phyloP scores from a whole-genome alignment of 1,140 invertebrate genomes.

The Caligus rogercresseyi region DNA sequence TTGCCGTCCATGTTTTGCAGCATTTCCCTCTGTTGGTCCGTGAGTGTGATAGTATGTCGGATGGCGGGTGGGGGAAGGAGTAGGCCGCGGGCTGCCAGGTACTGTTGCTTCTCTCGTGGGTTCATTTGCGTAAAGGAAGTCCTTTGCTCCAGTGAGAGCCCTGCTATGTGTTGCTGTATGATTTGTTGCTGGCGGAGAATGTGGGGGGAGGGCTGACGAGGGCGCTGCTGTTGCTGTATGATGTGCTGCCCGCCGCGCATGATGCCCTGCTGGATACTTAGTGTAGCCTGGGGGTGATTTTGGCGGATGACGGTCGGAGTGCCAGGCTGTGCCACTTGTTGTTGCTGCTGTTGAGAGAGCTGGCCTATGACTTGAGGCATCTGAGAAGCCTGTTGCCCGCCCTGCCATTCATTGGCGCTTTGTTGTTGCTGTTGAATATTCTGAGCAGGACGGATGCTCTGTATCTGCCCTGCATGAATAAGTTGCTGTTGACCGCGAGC shows the following conservation, averaged over 20 bases:
- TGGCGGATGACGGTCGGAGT: neutral
- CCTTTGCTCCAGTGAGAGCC: constrained; percentile 5
- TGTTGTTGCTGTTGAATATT: constrained; percentile 8
- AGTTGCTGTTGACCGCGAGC: neutral
- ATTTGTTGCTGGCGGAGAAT: constrained; percentile 14
- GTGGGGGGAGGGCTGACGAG: neutral
- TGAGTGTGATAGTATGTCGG: constrained; percentile 13
- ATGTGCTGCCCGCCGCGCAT: neutral
- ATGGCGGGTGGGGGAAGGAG: constrained; percentile 10
- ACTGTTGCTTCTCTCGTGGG: constrained; percentile 16
- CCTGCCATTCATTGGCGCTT: neutral
- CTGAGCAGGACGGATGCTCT: neutral
- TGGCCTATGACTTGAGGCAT: neutral
- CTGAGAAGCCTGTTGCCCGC: neutral
- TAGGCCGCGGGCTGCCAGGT: constrained; percentile 14
- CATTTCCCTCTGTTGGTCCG: constrained; percentile 18
- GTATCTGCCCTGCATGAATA: neutral
- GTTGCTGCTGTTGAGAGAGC: constrained; percentile 1
- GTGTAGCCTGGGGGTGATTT: neutral
- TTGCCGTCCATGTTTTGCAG: constrained; percentile 16
- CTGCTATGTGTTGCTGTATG: constrained; percentile 10
- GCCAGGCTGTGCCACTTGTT: neutral
- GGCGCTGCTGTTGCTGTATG: neutral
- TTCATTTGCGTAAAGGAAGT: constrained; percentile 13
- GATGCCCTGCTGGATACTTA: neutral